A percentile compares a stretch with the other conserved stretches of the same genome.
phyloP scores from a whole-genome alignment of 2,113 vertebrate species.

The Ginglymostoma cirratum region DNA sequence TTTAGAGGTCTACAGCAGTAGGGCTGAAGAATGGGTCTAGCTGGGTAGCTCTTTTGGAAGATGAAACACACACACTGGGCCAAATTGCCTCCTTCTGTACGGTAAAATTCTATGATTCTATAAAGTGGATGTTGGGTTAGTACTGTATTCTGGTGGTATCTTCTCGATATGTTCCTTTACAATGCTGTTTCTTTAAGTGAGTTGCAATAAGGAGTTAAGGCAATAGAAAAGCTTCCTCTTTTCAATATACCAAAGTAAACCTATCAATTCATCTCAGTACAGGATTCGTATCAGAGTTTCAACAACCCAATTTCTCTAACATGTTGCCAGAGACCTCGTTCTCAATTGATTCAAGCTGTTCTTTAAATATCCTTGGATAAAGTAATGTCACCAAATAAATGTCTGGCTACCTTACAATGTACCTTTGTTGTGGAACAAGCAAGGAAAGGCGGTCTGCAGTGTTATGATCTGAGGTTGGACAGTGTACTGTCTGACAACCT shows the following conservation, averaged over 20 bases:
- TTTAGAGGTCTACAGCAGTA: too few relatives aligned
- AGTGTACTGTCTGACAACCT: neutral
- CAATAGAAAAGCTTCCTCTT: slow-evolving; percentile 3
- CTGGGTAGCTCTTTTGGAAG: too few relatives aligned
- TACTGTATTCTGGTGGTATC: neutral
- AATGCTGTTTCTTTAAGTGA: neutral
- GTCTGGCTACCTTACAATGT: neutral
- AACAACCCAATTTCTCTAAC: slow-evolving; percentile 20
- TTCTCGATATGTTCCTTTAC: neutral
- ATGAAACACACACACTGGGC: too few relatives aligned
- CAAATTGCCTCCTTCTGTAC: too few relatives aligned
- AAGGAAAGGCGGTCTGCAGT: neutral
- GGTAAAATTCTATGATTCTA: too few relatives aligned
- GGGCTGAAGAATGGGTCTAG: too few relatives aligned
- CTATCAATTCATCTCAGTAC: neutral
- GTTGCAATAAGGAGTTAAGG: neutral
- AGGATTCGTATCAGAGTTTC: neutral
- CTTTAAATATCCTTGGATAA: slow-evolving; percentile 5
- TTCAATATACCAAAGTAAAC: neutral
- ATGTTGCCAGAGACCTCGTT: neutral
- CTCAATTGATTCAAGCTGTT: slow-evolving; percentile 9
- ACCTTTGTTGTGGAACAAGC: neutral
- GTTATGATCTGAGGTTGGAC: neutral
- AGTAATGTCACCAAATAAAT: neutral
- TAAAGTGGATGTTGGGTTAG: neutral